Percentiles rank a stretch among this genome's conserved stretches.
Evolutionary conservation across 2,797 vertebrate species (phyloP).

Genomic region (Phataginus tetradactyla): DNA sequence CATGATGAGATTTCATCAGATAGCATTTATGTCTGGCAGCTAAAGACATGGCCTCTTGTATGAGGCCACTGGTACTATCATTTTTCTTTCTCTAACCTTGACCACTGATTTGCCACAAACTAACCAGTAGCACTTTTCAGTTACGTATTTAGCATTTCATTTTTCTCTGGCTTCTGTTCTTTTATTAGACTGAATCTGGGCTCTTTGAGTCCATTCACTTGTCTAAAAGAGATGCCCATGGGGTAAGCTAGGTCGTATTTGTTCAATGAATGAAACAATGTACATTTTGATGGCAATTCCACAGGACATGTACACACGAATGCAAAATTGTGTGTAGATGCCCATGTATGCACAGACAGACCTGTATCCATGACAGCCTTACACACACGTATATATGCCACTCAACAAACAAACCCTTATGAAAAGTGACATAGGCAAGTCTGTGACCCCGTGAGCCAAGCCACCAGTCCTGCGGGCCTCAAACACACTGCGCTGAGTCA

Average conservation of each 20-base stretch:
- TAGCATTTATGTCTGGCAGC: background rate
- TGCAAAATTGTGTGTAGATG: background rate
- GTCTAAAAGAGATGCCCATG: background rate
- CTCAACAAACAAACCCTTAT: background rate
- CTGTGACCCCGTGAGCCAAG: background rate
- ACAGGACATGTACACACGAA: background rate
- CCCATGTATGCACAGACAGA: background rate
- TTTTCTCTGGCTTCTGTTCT: conserved; percentile 2
- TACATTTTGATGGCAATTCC: background rate
- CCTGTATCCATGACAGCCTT: background rate
- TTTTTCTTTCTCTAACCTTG: background rate
- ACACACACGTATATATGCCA: background rate
- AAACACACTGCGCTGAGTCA: conserved; percentile 45
- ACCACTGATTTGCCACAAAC: background rate
- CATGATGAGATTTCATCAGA: background rate
- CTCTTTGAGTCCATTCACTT: background rate
- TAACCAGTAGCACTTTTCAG: background rate
- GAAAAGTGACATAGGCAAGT: background rate
- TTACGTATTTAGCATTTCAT: background rate
- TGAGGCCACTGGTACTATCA: background rate
- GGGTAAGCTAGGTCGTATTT: background rate
- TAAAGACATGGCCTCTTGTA: background rate
- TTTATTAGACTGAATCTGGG: background rate
- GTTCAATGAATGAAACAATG: background rate
- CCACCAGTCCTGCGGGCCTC: conserved; percentile 5